These are phyloP conservation scores for Ciona savignyi DNA, from an alignment of 23 tunicate genomes.

Conservation along the genomic window DNA sequence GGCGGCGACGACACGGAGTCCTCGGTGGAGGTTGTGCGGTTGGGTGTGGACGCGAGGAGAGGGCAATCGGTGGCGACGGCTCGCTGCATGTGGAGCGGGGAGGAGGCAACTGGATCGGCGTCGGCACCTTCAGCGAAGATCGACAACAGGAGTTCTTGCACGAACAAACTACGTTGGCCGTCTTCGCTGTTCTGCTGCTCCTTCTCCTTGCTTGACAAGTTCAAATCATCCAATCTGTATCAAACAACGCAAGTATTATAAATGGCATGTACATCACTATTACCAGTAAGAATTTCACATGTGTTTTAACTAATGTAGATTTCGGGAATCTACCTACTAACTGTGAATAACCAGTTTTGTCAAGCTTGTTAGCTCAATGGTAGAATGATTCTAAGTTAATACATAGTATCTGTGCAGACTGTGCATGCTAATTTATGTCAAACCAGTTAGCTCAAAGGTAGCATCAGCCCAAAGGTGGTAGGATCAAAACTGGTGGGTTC, in stretches of 20 bases:
- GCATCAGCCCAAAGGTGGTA: too few species aligned
- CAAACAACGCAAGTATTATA: neutral
- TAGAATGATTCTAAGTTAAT: too few species aligned
- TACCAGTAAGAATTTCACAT: too few species aligned
- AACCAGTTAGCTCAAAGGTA: too few species aligned
- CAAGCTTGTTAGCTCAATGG: too few species aligned
- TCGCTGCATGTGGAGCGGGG: constrained; percentile 5
- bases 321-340: too few species aligned
- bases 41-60: constrained; percentile 14
- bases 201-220: constrained; percentile 19
- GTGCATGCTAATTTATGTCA: too few species aligned
- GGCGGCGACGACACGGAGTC: neutral
- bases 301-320: neutral
- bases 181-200: constrained; percentile 38
- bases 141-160: constrained; percentile 51
- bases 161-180: constrained; percentile 44
- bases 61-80: constrained; percentile 57
- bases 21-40: neutral
- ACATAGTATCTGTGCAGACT: too few species aligned
- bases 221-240: constrained; percentile 38
- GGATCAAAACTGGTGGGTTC: too few species aligned
- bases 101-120: neutral
- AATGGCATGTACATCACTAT: too few species aligned
- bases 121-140: constrained; percentile 14
- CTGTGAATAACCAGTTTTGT: too few species aligned